phyloP scores from a whole-genome alignment of 2,797 vertebrate genomes.

The Enteromius treurensis region DNA sequence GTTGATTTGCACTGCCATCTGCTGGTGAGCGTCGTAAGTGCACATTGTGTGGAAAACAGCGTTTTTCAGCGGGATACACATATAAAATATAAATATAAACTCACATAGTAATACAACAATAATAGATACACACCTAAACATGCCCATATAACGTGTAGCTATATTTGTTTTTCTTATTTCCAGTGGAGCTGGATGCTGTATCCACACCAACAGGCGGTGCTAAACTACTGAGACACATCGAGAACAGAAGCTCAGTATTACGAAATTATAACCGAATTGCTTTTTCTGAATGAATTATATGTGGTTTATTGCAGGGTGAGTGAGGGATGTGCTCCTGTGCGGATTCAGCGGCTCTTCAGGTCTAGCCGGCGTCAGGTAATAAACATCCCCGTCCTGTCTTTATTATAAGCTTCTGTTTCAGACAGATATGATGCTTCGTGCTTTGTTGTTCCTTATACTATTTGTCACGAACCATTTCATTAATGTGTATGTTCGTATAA shows the following conservation, averaged over 20 bases:
- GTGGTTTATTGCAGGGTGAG: constrained; percentile 24
- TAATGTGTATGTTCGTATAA: neutral
- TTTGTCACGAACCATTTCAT: neutral
- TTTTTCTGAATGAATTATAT: constrained; percentile 49
- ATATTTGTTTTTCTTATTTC: constrained; percentile 1
- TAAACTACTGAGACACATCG: constrained; percentile 57
- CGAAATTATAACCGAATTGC: constrained; percentile 34
- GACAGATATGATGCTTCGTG: neutral
- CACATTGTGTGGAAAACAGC: neutral
- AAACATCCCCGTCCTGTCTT: constrained; percentile 16
- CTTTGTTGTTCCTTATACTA: neutral
- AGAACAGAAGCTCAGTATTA: constrained; percentile 44
- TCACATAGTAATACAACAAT: neutral
- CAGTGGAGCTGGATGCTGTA: constrained; percentile 47
- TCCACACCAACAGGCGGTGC: constrained; percentile 76
- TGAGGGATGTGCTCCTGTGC: constrained; percentile 64
- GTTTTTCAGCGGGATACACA: neutral
- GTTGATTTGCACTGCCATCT: constrained; percentile 32
- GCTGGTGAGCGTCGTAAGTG: neutral
- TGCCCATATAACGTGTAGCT: neutral
- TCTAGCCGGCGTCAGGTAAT: constrained; percentile 55
- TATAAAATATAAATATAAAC: neutral
- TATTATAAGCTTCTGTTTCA: neutral
- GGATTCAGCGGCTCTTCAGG: constrained; percentile 71
- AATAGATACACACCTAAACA: neutral